Evolutionary conservation across 2,797 vertebrate species (phyloP).

Genomic region (Cynopterus sphinx): DNA sequence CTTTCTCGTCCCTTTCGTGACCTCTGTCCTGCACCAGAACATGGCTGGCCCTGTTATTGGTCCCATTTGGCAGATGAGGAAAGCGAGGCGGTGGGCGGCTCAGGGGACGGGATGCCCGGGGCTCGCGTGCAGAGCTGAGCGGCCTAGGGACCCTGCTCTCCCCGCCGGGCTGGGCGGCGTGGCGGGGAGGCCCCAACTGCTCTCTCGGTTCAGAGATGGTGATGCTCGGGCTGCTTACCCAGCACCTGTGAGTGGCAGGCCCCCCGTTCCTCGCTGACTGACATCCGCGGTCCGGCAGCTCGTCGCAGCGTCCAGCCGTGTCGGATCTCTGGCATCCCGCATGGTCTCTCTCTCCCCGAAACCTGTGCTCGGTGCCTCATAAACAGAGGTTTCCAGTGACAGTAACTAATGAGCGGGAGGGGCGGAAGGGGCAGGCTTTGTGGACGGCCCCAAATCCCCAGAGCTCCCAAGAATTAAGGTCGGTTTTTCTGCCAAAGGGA

Average conservation of each 20-base stretch:
- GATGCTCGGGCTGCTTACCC: conserved; percentile 77
- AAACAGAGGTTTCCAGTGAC: conserved; percentile 49
- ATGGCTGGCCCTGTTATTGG: fast-evolving
- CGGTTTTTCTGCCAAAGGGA: conserved; percentile 14
- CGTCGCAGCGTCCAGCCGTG: conserved; percentile 55
- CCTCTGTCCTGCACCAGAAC: not conserved
- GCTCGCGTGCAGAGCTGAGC: not conserved
- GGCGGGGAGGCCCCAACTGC: conserved; percentile 56
- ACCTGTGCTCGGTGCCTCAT: conserved; percentile 69
- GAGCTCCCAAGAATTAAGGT: conserved; percentile 46
- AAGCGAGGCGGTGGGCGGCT: not conserved
- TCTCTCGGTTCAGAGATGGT: conserved; percentile 66
- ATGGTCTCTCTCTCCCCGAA: conserved; percentile 70
- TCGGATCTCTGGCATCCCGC: conserved; percentile 76
- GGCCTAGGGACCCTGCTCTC: not conserved
- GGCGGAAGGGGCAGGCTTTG: conserved; percentile 51
- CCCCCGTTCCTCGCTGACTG: conserved; percentile 80
- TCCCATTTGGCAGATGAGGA: not conserved
- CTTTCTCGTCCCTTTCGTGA: not conserved
- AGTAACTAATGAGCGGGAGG: conserved; percentile 77
- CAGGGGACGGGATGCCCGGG: fast-evolving
- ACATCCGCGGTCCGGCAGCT: conserved; percentile 52
- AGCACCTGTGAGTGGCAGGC: conserved; percentile 72
- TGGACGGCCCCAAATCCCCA: not conserved
- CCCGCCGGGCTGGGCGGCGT: conserved; percentile 59